Percentiles rank a stretch among this genome's conserved stretches.
Conservation (phyloP, 1,140 invertebrate genomes). For the Tenebrio molitor region DNA sequence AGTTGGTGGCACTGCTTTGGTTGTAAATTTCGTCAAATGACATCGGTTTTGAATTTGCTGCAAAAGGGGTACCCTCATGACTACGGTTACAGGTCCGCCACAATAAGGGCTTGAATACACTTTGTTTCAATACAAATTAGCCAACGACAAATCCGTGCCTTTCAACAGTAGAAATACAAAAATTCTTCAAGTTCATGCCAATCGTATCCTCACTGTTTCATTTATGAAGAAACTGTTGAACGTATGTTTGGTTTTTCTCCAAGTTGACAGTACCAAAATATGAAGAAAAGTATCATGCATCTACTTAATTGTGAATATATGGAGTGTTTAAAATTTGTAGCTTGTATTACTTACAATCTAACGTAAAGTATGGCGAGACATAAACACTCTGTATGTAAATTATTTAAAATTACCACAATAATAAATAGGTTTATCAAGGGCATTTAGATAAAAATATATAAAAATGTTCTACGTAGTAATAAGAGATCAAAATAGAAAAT, state of each 20-base stretch:
- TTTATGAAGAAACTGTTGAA: no score
- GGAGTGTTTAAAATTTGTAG: conserved; percentile 6
- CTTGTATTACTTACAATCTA: background rate
- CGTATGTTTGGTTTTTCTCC: no score
- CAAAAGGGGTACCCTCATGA: conserved; percentile 50
- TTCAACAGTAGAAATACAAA: no score
- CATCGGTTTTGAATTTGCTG: conserved; percentile 69
- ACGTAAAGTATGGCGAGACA: background rate
- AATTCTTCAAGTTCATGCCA: no score
- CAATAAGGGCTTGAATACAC: no score
- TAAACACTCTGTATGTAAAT: conserved; percentile 18
- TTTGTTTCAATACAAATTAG: no score
- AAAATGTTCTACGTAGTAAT: conserved; percentile 9
- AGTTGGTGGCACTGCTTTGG: conserved; percentile 98
- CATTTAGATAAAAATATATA: background rate
- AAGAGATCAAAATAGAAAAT: conserved; percentile 13
- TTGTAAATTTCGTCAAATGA: conserved; percentile 89
- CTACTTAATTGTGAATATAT: conserved; percentile 18
- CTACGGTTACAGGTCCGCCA: conserved; percentile 23
- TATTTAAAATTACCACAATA: conserved; percentile 2
- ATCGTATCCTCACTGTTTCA: no score
- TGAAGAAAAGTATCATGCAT: conserved; percentile 14
- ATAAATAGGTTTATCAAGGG: conserved; percentile 19
- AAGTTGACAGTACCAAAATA: no score
- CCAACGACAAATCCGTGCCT: no score